Percentiles rank a stretch among this genome's conserved stretches.
phyloP scores from a whole-genome alignment of 1,140 invertebrate species.

The Drosophila virilis region DNA sequence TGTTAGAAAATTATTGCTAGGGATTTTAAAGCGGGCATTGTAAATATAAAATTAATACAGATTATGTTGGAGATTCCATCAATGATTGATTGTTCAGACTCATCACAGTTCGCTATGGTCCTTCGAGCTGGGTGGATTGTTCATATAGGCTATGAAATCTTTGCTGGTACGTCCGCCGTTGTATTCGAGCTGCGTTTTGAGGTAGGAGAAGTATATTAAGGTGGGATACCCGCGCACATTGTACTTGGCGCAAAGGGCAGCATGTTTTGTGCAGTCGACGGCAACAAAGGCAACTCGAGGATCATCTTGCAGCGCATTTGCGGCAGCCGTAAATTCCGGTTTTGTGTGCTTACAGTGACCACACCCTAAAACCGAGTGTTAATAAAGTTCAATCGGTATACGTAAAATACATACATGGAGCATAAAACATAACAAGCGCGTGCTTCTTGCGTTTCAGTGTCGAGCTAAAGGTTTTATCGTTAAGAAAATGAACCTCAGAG shows the following conservation, averaged over 20 bases:
- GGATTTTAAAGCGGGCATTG: neutral
- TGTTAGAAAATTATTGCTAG: neutral
- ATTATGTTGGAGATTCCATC: slow-evolving; percentile 27
- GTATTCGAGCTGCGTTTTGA: slow-evolving; percentile 88
- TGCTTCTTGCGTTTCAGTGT: slow-evolving; percentile 87
- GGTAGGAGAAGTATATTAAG: slow-evolving; percentile 93
- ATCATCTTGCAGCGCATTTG: slow-evolving; percentile 89
- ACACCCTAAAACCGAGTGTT: slow-evolving; percentile 88
- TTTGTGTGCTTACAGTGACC: slow-evolving; percentile 96
- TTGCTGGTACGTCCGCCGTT: slow-evolving; percentile 90
- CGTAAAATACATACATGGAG: slow-evolving; percentile 89
- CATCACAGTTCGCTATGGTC: slow-evolving; percentile 69
- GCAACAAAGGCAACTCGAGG: slow-evolving; percentile 91
- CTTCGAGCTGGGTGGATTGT: slow-evolving; percentile 85
- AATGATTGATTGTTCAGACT: neutral
- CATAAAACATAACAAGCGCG: slow-evolving; percentile 95
- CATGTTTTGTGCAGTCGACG: slow-evolving; percentile 91
- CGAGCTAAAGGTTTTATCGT: slow-evolving; percentile 89
- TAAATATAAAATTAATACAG: slow-evolving; percentile 37
- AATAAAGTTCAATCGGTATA: neutral
- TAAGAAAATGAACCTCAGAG: slow-evolving; percentile 91
- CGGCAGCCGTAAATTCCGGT: slow-evolving; percentile 92
- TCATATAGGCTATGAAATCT: slow-evolving; percentile 89
- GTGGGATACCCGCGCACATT: slow-evolving; percentile 94
- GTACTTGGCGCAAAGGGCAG: slow-evolving; percentile 88